Base-by-base conservation (phyloP, 2,113 vertebrate genomes). In the Cromileptes altivelis region DNA sequence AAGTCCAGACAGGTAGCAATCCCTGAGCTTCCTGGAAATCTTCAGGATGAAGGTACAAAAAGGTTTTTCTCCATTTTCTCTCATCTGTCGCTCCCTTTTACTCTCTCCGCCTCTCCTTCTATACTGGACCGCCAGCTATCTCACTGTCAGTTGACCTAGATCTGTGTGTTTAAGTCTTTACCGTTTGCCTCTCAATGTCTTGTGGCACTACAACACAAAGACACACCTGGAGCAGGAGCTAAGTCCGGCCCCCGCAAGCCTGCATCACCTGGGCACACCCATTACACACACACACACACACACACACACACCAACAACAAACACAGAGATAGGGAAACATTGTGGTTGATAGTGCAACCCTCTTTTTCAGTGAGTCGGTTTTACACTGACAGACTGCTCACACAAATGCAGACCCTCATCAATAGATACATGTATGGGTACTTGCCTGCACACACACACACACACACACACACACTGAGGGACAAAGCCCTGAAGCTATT, bases 151-250 rank as follows among this genome's bases (percentile, higher is more conserved):
- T 18, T 75, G 61, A 84, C 71, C 53, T 27, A 40, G 49, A 84
- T 78, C 68, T 65, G 65, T 42, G 3, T 61, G 70, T 84, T 78
- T 75, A 40, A 15, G 82, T 78, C 80, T 56, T 42, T 52, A 58
- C 53, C 4, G 68, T 71, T 25, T 58, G 69, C 25, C 61, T 70
- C 52, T 71, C 47, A 42, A 21, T 7, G 17, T 33, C 37, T 85
- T 50, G 56, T 70, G 50, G n/a, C 21, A 78, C 62, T 80, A 15
- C 47, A 11, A 75, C 81, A 47, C 82, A 82, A 75, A 90, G 92
- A 90, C 92, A 93, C 91, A 95, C 94, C 94, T 95, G 94, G 92
- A 90, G 85, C 80, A 45, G 79, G 83, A 84, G 68, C 83, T 90
- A 90, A 90, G 89, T 82, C 93, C 93, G 21, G 77, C 93, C 94